Base-by-base conservation (phyloP, 2,113 vertebrate species). In the Paradoxurus hermaphroditus region DNA sequence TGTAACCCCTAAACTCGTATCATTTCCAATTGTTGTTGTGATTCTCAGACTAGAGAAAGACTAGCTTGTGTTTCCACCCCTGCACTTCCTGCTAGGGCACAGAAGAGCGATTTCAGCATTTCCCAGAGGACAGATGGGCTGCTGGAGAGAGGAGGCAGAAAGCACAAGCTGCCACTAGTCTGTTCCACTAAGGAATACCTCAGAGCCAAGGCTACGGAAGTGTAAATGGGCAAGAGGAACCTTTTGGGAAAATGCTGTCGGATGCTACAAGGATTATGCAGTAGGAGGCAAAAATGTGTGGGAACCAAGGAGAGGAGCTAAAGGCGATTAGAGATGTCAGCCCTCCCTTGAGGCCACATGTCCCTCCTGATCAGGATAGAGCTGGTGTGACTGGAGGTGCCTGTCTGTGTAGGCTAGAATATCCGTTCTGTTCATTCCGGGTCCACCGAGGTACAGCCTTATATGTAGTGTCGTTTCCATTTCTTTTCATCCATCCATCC, bases 231-330 rank as follows among this genome's bases (percentile, higher is more conserved):
- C 8, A 0, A 65, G 49, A 92, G 14, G 91, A 96, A n/a, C 14
- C 70, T 90, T 95, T 96, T 53, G 79, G 93, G 85, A 91, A 83
- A 78, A 78, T 53, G 63, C 36, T 83, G 10, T 63, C 83, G 16
- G 12, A 72, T 82, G 18, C 8, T 90, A 2, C 49, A 29, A 65
- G 21, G 25, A 36, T 68, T 77, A 46, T 46, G 59, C 36, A 68
- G 31, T 49, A 72, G 68, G 15, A 73, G 39, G 59, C 51, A 25
- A 90, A 59, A 92, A 63, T 36, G n/a, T 41, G 7, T 86, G 77
- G 51, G n/a, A 63, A 78, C 39, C 0, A 23, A 85, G 36, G 49
- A 14, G 19, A 90, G 63, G 21, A 93, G 31, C 31, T 53, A 10
- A 53, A 77, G 39, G 56, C 2, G 7, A 62, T 72, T 27, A 53